Conservation (phyloP, 2,797 vertebrate genomes). For the Cygnus olor region DNA sequence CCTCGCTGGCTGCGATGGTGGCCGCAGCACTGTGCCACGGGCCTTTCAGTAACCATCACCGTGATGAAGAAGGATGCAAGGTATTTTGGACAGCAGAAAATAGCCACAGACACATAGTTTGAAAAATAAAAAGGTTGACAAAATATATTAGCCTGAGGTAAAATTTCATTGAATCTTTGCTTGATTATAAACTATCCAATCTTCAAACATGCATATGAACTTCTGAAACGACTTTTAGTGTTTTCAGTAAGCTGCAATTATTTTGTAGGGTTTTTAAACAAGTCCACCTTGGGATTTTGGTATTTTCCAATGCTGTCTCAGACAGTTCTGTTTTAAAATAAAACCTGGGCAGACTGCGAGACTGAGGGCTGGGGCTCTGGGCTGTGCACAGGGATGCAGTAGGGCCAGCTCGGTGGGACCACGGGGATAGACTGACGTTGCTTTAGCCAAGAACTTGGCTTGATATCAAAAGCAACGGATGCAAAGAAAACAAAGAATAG, state of each 20-base stretch:
- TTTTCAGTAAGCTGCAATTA: conserved; percentile 58
- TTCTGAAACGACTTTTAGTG: neutral
- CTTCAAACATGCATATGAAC: neutral
- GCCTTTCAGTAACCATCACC: neutral
- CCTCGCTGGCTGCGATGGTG: neutral
- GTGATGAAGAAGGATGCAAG: conserved; percentile 6
- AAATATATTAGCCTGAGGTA: conserved; percentile 58
- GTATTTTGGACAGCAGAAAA: conserved; percentile 31
- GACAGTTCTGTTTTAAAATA: conserved; percentile 30
- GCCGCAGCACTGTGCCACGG: neutral
- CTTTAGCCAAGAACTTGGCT: neutral
- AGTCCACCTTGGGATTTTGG: conserved; percentile 19
- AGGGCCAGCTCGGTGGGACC: neutral
- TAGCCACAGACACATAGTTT: conserved; percentile 10
- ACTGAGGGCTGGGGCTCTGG: neutral
- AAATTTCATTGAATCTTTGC: conserved; percentile 52
- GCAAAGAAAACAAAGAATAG: neutral
- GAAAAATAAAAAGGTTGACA: conserved; percentile 36
- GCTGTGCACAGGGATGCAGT: neutral
- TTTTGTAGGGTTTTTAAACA: conserved; percentile 47
- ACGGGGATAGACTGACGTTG: neutral
- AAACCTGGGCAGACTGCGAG: neutral
- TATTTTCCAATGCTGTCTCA: conserved; percentile 29
- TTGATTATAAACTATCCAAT: conserved; percentile 12
- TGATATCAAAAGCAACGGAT: neutral